Percentiles rank a stretch among this genome's conserved stretches.
These are phyloP conservation scores for Pollicipes pollicipes DNA, from an alignment of 1,140 invertebrate genomes.

Conservation along the genomic window DNA sequence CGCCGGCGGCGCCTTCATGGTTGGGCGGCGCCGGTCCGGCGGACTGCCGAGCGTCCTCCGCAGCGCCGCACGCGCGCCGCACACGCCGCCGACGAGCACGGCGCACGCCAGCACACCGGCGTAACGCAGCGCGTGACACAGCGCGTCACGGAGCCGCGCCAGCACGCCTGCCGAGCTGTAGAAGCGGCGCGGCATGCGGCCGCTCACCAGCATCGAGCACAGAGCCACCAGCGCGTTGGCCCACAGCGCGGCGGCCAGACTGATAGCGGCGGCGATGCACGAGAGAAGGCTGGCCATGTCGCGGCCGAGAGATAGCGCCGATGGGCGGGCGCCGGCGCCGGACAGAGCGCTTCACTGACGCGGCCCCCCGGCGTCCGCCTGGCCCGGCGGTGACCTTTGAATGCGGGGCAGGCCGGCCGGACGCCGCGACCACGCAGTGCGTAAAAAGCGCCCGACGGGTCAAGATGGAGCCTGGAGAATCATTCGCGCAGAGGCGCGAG, in stretches of 20 bases:
- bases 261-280: too few relatives aligned
- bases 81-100: not conserved
- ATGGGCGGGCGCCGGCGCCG: too few relatives aligned
- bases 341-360: too few relatives aligned
- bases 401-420: too few relatives aligned
- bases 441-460: too few relatives aligned
- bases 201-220: not conserved
- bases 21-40: too few relatives aligned
- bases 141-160: not conserved
- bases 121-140: not conserved
- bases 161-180: not conserved
- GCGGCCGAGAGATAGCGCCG: not conserved
- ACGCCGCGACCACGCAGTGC: not conserved
- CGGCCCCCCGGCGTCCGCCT: too few relatives aligned
- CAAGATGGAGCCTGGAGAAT: too few relatives aligned
- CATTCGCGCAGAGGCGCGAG: too few relatives aligned
- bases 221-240: not conserved
- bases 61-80: not conserved
- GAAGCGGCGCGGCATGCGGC: not conserved
- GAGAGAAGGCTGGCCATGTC: not conserved
- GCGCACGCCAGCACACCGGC: not conserved
- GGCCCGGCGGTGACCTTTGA: too few relatives aligned
- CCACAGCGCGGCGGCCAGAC: not conserved
- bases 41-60: not conserved
- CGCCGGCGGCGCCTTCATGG: not conserved